Percentiles rank a stretch among this genome's conserved stretches.
Evolutionary conservation across 1,140 invertebrate genomes (phyloP).

Genomic region (Lepidurus couesii): DNA sequence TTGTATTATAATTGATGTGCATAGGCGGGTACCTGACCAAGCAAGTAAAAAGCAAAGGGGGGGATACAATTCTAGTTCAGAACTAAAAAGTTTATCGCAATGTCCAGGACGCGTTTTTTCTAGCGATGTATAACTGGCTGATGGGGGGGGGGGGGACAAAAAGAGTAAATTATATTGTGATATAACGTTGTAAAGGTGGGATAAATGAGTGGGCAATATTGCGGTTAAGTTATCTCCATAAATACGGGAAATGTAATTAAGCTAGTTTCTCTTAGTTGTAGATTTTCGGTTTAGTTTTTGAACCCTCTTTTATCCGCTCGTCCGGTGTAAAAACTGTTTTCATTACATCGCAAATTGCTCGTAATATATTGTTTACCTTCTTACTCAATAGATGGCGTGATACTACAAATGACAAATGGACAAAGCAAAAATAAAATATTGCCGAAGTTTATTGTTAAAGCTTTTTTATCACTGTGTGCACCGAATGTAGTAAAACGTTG

Average conservation of each 20-base stretch:
- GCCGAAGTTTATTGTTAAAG: too few relatives aligned
- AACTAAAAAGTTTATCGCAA: not conserved
- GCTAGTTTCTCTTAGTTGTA: too few relatives aligned
- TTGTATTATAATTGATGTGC: not conserved
- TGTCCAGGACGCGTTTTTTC: not conserved
- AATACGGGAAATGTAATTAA: not conserved
- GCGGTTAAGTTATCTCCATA: not conserved
- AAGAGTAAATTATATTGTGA: not conserved
- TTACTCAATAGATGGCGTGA: too few relatives aligned
- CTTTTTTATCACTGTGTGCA: too few relatives aligned
- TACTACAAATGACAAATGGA: too few relatives aligned
- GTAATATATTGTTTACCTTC: too few relatives aligned
- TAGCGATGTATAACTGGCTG: not conserved
- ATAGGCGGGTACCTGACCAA: slow-evolving; percentile 17
- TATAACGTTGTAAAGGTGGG: not conserved
- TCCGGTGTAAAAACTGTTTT: too few relatives aligned
- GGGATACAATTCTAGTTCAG: not conserved
- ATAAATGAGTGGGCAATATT: not conserved
- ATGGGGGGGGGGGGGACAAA: not conserved
- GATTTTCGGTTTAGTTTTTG: too few relatives aligned
- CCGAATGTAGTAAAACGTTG: too few relatives aligned
- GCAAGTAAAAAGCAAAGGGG: not conserved
- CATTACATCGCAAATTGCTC: too few relatives aligned
- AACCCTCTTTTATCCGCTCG: too few relatives aligned
- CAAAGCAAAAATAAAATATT: too few relatives aligned